These are phyloP conservation scores for Rhinophrynus dorsalis DNA, from an alignment of 2,797 vertebrate species.

Conservation along the genomic window DNA sequence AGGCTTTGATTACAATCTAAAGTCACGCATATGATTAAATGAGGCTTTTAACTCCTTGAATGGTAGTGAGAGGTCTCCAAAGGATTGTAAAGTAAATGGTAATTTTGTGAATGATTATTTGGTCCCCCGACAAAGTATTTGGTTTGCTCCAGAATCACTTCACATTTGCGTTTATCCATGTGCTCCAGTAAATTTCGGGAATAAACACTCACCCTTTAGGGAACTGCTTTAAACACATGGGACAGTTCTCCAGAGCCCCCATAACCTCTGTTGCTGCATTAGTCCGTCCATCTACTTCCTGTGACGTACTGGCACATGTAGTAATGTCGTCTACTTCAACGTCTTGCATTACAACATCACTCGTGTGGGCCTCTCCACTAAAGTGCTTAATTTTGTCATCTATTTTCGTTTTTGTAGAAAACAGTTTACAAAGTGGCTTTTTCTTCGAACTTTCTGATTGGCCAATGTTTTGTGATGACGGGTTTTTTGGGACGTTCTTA, in stretches of 20 bases:
- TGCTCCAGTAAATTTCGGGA: no score
- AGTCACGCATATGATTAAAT: no score
- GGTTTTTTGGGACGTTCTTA: background rate
- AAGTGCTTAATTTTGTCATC: background rate
- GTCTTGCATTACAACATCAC: background rate
- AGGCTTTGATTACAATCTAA: no score
- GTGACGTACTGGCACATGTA: background rate
- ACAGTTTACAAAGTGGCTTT: background rate
- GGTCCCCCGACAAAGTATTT: no score
- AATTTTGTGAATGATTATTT: no score
- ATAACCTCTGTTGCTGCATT: background rate
- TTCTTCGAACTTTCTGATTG: background rate
- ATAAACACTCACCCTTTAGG: constrained; percentile 72
- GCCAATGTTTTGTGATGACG: background rate
- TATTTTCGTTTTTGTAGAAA: background rate
- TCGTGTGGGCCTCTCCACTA: no score
- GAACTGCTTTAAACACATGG: constrained; percentile 82
- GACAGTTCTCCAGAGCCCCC: constrained; percentile 70
- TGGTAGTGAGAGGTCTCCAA: no score
- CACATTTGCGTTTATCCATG: no score
- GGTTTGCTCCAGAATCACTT: no score
- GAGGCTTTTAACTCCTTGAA: no score
- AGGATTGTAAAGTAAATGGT: no score
- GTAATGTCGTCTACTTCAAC: background rate
- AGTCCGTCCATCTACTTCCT: background rate